Evolutionary conservation across 2,113 vertebrate genomes (phyloP).

Genomic region (Gavia stellata): DNA sequence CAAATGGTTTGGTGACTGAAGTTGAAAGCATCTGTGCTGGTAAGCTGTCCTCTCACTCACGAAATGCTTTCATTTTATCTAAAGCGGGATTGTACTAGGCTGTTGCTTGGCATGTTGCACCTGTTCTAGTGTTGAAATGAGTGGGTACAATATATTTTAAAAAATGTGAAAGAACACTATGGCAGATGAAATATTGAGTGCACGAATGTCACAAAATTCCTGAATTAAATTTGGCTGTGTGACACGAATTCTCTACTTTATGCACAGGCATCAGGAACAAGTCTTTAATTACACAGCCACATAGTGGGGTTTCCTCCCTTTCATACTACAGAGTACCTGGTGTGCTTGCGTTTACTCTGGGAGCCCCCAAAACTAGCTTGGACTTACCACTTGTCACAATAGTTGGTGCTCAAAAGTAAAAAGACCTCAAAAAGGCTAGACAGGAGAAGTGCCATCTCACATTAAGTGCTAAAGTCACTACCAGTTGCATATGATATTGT

Average conservation of each 20-base stretch:
- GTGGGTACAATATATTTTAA: neutral
- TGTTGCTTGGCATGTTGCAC: neutral
- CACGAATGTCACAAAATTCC: neutral
- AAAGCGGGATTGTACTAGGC: neutral
- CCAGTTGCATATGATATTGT: neutral
- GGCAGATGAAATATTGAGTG: neutral
- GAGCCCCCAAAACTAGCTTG: neutral
- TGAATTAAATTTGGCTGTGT: neutral
- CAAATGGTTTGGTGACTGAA: neutral
- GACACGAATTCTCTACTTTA: neutral
- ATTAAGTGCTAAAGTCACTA: neutral
- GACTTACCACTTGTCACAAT: neutral
- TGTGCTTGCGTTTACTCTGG: neutral
- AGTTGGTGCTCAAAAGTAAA: neutral
- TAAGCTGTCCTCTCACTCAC: neutral
- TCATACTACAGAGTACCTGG: neutral
- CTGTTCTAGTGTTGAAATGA: conserved; percentile 39
- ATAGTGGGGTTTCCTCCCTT: neutral
- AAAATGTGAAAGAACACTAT: neutral
- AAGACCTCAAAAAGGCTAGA: neutral
- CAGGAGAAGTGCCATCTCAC: neutral
- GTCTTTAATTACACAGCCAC: neutral
- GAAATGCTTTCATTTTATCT: conserved; percentile 12
- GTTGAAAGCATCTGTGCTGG: neutral
- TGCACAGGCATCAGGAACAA: neutral